A percentile compares a stretch with the other conserved stretches of the same genome.
These are phyloP conservation scores for Quiscalus mexicanus DNA, from an alignment of 2,113 vertebrate species.

Conservation along the genomic window DNA sequence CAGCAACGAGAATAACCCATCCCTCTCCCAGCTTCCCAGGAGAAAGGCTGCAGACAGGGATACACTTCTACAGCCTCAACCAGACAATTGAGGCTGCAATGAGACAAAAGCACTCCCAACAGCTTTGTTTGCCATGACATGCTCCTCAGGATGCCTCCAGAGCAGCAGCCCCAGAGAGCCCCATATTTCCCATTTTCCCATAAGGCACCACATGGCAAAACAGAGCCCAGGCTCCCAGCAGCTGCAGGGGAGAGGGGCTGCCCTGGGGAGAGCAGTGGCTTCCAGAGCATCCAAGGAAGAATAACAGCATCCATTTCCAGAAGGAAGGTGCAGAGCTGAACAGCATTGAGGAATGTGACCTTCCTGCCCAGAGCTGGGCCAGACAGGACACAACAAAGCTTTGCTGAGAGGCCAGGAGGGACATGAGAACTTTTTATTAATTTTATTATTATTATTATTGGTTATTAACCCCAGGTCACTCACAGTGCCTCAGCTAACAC, in stretches of 20 bases:
- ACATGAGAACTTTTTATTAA: background rate
- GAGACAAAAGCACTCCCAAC: background rate
- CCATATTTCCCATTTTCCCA: background rate
- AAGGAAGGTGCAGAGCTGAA: background rate
- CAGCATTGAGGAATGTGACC: background rate
- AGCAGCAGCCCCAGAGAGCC: background rate
- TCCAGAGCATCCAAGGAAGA: background rate
- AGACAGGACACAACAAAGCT: background rate
- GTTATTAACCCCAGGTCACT: background rate
- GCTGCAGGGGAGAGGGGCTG: background rate
- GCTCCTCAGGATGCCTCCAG: background rate
- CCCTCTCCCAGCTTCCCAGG: background rate
- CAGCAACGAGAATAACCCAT: background rate
- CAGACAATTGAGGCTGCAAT: background rate
- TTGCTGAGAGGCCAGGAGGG: background rate
- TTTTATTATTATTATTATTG: too few species aligned
- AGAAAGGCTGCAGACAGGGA: background rate
- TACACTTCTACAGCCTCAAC: background rate
- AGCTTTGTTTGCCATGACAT: background rate
- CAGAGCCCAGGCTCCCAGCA: rapidly evolving
- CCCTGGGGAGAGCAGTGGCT: rapidly evolving
- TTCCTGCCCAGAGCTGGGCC: background rate
- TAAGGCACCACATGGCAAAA: background rate
- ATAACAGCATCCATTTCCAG: background rate
- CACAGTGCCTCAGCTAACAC: background rate